Percentiles rank a stretch among this genome's conserved stretches.
These are phyloP conservation scores for Callipepla californica DNA, from an alignment of 2,113 vertebrate species.

Conservation along the genomic window DNA sequence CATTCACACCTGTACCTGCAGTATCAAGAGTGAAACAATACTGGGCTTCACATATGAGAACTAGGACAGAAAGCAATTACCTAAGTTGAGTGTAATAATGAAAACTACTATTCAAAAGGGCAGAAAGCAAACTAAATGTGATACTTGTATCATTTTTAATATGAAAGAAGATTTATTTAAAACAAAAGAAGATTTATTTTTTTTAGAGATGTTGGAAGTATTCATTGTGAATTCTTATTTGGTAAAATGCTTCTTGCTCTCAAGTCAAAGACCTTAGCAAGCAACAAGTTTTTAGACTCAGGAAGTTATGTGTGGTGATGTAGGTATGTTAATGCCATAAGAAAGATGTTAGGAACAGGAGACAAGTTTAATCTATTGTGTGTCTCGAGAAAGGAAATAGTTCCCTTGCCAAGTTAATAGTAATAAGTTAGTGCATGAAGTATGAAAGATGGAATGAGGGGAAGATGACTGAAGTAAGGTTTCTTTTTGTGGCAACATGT, in stretches of 20 bases:
- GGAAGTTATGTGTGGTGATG: neutral
- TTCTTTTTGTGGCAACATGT: neutral
- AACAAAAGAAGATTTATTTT: neutral
- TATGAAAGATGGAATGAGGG: conserved; percentile 29
- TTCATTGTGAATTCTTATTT: neutral
- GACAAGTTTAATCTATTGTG: conserved; percentile 25
- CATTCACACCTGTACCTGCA: neutral
- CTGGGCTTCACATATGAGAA: neutral
- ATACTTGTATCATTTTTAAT: neutral
- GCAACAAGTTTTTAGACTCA: neutral
- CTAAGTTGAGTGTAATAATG: neutral
- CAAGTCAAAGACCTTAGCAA: neutral
- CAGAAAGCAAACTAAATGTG: neutral
- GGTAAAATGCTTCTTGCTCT: neutral
- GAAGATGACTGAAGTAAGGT: neutral
- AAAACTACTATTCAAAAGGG: neutral
- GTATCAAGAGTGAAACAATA: neutral
- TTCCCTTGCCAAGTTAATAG: conserved; percentile 16
- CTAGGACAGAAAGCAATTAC: neutral
- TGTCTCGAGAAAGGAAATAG: conserved; percentile 47
- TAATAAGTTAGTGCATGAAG: neutral
- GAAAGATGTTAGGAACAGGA: conserved; percentile 27
- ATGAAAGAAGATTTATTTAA: neutral
- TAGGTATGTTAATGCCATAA: conserved; percentile 16
- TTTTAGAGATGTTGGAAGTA: neutral